phyloP scores from a whole-genome alignment of 2,888 invertebrate genomes.

The Eupithecia centaureata region DNA sequence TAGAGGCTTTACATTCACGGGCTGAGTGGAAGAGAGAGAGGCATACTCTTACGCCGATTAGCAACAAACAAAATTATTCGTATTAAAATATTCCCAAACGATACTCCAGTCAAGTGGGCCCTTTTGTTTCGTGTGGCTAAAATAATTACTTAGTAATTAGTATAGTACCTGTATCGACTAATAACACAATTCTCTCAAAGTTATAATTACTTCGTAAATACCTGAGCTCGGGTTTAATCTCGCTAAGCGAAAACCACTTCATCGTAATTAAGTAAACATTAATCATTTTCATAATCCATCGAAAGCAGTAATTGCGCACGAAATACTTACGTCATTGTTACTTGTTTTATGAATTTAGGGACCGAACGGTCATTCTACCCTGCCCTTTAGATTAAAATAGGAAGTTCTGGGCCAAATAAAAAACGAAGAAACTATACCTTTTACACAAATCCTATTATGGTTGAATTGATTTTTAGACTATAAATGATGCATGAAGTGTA shows the following conservation, averaged over 20 bases:
- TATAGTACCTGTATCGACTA: neutral
- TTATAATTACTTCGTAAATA: constrained; percentile 20
- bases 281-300: constrained; percentile 34
- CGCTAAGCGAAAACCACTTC: constrained; percentile 18
- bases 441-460: too few species aligned
- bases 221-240: constrained; percentile 6
- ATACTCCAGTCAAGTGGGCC: neutral
- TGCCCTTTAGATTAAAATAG: constrained; percentile 10
- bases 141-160: neutral
- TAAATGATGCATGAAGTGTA: too few species aligned
- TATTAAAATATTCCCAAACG: neutral
- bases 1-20: neutral
- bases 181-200: neutral
- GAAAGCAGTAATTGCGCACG: constrained; percentile 30
- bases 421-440: too few species aligned
- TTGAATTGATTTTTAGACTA: too few species aligned
- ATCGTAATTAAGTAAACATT: constrained; percentile 36
- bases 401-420: too few species aligned
- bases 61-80: too few species aligned
- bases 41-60: neutral
- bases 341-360: constrained; percentile 21
- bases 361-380: constrained; percentile 10
- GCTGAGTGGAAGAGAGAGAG: neutral
- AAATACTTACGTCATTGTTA: constrained; percentile 20
- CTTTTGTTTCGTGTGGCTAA: neutral